Conservation (phyloP, 2,797 vertebrate species). For the Dendrocincla tyrannina region DNA sequence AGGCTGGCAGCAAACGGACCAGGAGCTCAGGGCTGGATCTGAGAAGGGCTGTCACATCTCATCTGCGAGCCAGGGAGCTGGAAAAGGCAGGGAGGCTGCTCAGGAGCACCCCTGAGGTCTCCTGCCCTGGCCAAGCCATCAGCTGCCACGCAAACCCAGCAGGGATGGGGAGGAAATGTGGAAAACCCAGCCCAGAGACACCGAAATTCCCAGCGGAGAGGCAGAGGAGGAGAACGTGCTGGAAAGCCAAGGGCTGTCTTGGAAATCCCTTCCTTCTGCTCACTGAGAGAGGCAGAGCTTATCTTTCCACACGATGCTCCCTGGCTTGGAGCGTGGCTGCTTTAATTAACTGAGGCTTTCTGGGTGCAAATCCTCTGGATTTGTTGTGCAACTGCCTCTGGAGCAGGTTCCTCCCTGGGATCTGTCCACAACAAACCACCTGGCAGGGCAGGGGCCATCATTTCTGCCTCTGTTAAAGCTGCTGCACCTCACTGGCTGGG, state of each 20-base stretch:
- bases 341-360: slow-evolving; percentile 28
- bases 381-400: not conserved
- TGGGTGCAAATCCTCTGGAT: not conserved
- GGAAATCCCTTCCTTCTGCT: not conserved
- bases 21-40: not conserved
- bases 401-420: not conserved
- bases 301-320: not conserved
- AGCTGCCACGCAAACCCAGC: not conserved
- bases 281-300: not conserved
- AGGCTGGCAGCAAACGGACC: not conserved
- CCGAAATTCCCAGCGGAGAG: not conserved
- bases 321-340: not conserved
- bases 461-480: not conserved
- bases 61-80: not conserved
- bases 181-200: not conserved
- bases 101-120: not conserved
- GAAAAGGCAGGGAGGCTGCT: not conserved
- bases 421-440: not conserved
- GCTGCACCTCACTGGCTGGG: not conserved
- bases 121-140: not conserved
- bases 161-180: not conserved
- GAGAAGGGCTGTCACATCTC: not conserved
- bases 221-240: not conserved
- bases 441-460: not conserved
- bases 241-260: not conserved